Percentiles rank a stretch among this genome's conserved stretches.
Conservation (phyloP, 92 coral and sea anemone species). For the Porites rus region DNA sequence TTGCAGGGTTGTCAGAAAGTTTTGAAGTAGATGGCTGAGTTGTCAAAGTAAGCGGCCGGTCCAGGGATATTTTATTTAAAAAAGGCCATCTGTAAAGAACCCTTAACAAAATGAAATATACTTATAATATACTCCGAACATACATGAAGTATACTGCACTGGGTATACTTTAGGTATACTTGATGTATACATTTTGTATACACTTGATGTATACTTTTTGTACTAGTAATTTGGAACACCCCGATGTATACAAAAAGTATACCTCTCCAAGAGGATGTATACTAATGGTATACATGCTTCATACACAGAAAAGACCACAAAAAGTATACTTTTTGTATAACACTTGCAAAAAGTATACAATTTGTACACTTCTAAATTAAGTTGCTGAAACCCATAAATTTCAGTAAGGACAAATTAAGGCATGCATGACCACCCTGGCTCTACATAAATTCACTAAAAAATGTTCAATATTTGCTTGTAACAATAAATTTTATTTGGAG, state of each 20-base stretch:
- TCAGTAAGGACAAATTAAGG: not conserved
- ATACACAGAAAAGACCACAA: not conserved
- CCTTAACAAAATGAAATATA: constrained; percentile 3
- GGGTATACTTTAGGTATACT: too few relatives aligned
- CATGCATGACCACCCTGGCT: constrained; percentile 6
- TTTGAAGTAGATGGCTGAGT: too few relatives aligned
- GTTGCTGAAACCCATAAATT: not conserved
- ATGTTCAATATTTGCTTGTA: not conserved
- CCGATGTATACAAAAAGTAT: too few relatives aligned
- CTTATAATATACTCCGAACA: not conserved
- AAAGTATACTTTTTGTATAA: constrained; percentile 30
- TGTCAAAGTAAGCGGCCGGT: too few relatives aligned
- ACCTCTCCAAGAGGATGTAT: not conserved
- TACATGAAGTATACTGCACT: not conserved
- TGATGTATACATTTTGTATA: too few relatives aligned
- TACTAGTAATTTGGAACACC: too few relatives aligned
- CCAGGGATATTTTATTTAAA: too few relatives aligned
- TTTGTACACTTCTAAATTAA: not conserved
- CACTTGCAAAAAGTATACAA: constrained; percentile 13
- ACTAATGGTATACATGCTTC: constrained; percentile 1
- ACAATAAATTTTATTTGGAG: not conserved
- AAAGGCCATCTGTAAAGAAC: too few relatives aligned
- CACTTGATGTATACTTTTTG: too few relatives aligned
- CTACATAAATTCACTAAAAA: not conserved
- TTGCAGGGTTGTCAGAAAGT: too few relatives aligned